Percentiles rank a stretch among this genome's conserved stretches.
phyloP scores from a whole-genome alignment of 2,888 invertebrate species.

The Frankliniella fusca region DNA sequence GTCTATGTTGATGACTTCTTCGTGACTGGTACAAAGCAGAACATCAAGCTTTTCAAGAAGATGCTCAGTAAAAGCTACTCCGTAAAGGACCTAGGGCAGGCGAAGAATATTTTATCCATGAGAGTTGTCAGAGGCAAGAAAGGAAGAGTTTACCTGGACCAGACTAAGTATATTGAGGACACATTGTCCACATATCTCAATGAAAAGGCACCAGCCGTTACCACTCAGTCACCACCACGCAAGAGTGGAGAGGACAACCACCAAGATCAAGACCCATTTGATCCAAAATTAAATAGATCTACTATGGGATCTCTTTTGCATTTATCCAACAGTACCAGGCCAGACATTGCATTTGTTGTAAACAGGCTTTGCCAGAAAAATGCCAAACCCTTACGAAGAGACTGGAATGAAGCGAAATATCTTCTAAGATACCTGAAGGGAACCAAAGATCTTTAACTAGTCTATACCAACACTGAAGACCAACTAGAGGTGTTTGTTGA shows the following conservation, averaged over 20 bases:
- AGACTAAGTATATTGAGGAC: too few relatives aligned
- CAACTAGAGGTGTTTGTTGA: too few relatives aligned
- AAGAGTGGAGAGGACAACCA: too few relatives aligned
- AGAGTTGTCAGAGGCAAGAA: neutral
- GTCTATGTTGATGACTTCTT: neutral
- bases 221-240: too few relatives aligned
- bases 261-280: too few relatives aligned
- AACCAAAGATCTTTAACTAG: neutral
- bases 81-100: neutral
- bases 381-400: neutral
- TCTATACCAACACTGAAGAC: neutral
- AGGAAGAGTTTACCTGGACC: neutral
- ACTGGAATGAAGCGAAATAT: slow-evolving; percentile 9
- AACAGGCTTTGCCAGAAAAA: neutral
- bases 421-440: neutral
- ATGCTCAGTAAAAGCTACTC: neutral
- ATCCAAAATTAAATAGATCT: too few relatives aligned
- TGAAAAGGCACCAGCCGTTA: too few relatives aligned
- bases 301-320: neutral
- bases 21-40: neutral
- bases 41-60: neutral
- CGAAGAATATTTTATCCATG: slow-evolving; percentile 1
- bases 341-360: slow-evolving; percentile 13
- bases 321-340: neutral
- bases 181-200: too few relatives aligned